Evolutionary conservation across 2,113 vertebrate species (phyloP), one percentile per base, ranked within the genome.

Genomic region (Corvus moneduloides): DNA sequence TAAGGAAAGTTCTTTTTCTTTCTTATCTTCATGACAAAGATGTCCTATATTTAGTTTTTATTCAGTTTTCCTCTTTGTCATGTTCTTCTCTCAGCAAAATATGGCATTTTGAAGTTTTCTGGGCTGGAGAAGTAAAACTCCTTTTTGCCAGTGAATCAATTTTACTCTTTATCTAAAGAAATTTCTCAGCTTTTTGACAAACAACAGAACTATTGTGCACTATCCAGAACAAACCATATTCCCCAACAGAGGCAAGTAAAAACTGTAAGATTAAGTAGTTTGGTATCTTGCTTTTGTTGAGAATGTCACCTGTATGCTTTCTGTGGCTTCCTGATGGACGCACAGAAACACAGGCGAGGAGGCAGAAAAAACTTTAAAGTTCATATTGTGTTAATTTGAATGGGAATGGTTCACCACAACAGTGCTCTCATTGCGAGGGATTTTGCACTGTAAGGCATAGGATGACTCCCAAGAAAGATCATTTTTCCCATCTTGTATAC

Each of bases 51-150:
- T 90, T 92, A 9, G 43, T 73, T 91, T 80, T 44, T 89, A 39
- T 52, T 83, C n/a, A 20, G 3, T 89, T 91, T 91, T 83, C 27
- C 14, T 41, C 26, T 76, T 86, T 84, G 28, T 58, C 43, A 6
- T 79, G 7, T 71, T 85, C 52, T 75, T 78, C n/a, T 63, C n/a
- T 94, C 79, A 63, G 54, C 33, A 95, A 86, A 95, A 93, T 43
- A 80, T 11, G 54, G 80, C 49, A 76, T 86, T 76, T 74, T 73
- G n/a, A 91, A 68, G 58, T 68, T 76, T 89, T 73, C 67, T 76
- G 39, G 30, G 35, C 54, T 59, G 23, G 30, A 67, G 58, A 68
- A 64, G 11, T 77, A 68, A 79, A 86, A 83, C 15, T 73, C 9
- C 4, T 30, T 91, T 72, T 89, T 77, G 52, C 35, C 49, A 64